Evolutionary conservation across 2,113 vertebrate species (phyloP).

Genomic region (Cyrtonyx montezumae): DNA sequence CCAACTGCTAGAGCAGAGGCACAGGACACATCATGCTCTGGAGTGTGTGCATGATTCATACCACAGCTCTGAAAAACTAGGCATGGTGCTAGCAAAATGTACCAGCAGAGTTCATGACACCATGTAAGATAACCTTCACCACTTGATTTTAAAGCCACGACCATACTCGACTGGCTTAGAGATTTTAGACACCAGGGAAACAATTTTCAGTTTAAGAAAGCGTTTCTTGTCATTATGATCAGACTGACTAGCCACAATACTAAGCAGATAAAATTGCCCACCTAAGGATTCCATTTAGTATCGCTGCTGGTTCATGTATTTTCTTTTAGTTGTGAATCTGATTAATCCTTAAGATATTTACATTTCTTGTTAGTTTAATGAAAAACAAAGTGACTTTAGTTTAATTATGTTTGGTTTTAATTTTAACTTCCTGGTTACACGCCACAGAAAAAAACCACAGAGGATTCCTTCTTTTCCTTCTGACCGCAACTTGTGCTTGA

Average conservation of each 20-base stretch:
- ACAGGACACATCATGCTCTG: no score
- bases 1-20: neutral
- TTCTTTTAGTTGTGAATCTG: neutral
- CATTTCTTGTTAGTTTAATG: neutral
- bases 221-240: neutral
- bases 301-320: neutral
- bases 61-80: neutral
- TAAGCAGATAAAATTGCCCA: neutral
- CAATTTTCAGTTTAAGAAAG: neutral
- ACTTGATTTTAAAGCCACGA: neutral
- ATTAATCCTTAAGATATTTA: constrained; percentile 1
- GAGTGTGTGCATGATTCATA: neutral
- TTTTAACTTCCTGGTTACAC: neutral
- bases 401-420: neutral
- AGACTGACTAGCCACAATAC: neutral
- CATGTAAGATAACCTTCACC: neutral
- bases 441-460: neutral
- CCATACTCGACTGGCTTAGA: neutral
- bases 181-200: neutral
- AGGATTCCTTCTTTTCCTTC: neutral
- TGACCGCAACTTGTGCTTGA: neutral
- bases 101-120: neutral
- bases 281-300: neutral
- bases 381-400: neutral
- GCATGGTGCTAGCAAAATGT: neutral